Conservation (phyloP, 2,797 vertebrate genomes). For the Scyliorhinus canicula region DNA sequence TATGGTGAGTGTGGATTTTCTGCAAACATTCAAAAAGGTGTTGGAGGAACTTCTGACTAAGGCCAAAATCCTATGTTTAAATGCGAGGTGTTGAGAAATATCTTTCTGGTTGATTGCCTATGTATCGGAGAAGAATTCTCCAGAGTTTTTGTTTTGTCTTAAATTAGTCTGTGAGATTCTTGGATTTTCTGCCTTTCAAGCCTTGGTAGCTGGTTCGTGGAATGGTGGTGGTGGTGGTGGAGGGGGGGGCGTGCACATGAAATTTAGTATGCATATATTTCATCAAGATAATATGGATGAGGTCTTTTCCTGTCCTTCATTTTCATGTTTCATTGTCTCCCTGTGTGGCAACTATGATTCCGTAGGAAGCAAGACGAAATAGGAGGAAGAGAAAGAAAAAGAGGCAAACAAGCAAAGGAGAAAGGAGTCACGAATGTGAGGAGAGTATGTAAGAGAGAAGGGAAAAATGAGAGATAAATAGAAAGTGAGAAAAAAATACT, state of each 20-base stretch:
- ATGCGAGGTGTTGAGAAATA: background rate
- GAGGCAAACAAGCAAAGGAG: background rate
- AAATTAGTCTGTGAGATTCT: background rate
- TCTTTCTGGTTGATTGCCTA: background rate
- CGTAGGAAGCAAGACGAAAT: background rate
- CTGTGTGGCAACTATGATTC: background rate
- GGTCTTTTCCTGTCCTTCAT: background rate
- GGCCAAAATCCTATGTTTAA: background rate
- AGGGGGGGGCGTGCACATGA: no score
- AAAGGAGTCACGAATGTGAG: background rate
- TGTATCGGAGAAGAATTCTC: no score
- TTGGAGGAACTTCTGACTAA: background rate
- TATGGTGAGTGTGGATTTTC: background rate
- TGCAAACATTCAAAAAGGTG: background rate
- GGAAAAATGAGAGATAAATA: background rate
- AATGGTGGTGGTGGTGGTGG: background rate
- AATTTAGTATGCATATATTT: background rate
- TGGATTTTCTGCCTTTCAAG: background rate
- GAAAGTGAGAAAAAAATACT: background rate
- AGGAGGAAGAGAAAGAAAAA: background rate
- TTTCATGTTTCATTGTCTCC: background rate
- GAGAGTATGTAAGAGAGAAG: background rate
- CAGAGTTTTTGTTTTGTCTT: background rate
- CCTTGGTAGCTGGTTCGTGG: background rate
- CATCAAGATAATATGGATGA: background rate